Percentiles rank a stretch among this genome's conserved stretches.
These are phyloP conservation scores for Ctenosaura bakeri DNA, from an alignment of 2,797 vertebrate species.

Conservation along the genomic window DNA sequence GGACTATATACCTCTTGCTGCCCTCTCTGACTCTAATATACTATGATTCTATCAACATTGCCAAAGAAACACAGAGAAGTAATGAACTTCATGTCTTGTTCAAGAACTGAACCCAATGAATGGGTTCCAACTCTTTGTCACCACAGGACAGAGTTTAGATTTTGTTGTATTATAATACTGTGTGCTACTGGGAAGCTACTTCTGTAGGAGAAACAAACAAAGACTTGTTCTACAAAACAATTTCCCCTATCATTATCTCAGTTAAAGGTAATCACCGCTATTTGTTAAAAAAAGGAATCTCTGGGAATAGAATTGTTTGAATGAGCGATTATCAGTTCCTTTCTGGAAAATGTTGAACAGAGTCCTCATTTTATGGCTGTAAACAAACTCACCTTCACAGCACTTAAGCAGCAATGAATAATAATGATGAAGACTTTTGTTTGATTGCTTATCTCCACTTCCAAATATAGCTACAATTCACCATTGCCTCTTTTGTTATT, in stretches of 20 bases:
- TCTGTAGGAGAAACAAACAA: background rate
- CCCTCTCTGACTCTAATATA: no score
- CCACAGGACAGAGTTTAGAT: no score
- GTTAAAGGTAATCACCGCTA: background rate
- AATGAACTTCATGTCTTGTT: background rate
- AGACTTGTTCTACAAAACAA: background rate
- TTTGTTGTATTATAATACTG: background rate
- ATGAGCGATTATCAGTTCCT: conserved; percentile 18
- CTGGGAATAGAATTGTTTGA: conserved; percentile 9
- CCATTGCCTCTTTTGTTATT: conserved; percentile 12
- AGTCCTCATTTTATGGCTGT: background rate
- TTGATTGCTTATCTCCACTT: conserved; percentile 34
- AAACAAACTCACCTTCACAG: conserved; percentile 35
- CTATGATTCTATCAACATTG: background rate
- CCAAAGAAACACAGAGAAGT: background rate
- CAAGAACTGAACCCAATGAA: background rate
- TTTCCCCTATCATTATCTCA: background rate
- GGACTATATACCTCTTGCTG: no score
- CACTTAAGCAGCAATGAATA: conserved; percentile 24
- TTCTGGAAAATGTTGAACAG: conserved; percentile 31
- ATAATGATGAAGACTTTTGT: conserved; percentile 25
- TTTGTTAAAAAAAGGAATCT: background rate
- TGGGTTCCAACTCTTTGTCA: background rate
- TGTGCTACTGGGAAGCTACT: background rate
- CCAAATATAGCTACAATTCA: conserved; percentile 35